Evolutionary conservation across 1,140 invertebrate genomes (phyloP).

Genomic region (Thaumetopoea pityocampa): DNA sequence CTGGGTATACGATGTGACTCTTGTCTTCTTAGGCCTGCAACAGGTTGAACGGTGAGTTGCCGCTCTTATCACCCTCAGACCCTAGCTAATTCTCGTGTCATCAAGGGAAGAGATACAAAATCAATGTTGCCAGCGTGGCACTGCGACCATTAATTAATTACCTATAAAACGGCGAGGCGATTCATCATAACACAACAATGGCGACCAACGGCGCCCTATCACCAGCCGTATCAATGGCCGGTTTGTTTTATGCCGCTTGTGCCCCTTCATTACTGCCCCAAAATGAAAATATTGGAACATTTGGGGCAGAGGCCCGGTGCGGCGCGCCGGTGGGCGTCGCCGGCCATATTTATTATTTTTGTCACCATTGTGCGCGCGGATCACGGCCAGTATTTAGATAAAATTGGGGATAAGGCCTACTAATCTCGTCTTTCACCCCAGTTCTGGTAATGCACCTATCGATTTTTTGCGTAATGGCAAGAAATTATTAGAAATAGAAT

Average conservation of each 20-base stretch:
- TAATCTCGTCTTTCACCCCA: conserved; percentile 56
- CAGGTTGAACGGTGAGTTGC: too few relatives aligned
- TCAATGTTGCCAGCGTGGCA: too few relatives aligned
- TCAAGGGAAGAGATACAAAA: too few relatives aligned
- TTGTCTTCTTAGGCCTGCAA: too few relatives aligned
- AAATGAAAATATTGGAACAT: conserved; percentile 65
- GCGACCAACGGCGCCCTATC: conserved; percentile 3
- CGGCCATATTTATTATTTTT: conserved; percentile 71
- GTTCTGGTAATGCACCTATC: conserved; percentile 47
- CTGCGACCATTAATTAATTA: conserved; percentile 4
- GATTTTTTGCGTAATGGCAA: conserved; percentile 57
- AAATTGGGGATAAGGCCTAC: conserved; percentile 68
- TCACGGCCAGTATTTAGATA: conserved; percentile 71
- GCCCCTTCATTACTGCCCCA: conserved; percentile 55
- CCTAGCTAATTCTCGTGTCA: too few relatives aligned
- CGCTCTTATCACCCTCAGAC: too few relatives aligned
- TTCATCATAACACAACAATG: conserved; percentile 9
- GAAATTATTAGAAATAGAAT: too few relatives aligned
- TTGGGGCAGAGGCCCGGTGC: conserved; percentile 7
- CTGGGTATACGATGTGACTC: too few relatives aligned
- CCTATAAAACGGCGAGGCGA: conserved; percentile 6
- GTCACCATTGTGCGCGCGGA: conserved; percentile 64
- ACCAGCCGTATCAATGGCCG: conserved; percentile 43
- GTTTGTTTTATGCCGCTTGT: conserved; percentile 47
- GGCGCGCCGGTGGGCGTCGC: conserved; percentile 50